Evolutionary conservation across 2,888 invertebrate genomes (phyloP), one percentile per base, ranked within the genome.

Genomic region (Lapara coniferarum): DNA sequence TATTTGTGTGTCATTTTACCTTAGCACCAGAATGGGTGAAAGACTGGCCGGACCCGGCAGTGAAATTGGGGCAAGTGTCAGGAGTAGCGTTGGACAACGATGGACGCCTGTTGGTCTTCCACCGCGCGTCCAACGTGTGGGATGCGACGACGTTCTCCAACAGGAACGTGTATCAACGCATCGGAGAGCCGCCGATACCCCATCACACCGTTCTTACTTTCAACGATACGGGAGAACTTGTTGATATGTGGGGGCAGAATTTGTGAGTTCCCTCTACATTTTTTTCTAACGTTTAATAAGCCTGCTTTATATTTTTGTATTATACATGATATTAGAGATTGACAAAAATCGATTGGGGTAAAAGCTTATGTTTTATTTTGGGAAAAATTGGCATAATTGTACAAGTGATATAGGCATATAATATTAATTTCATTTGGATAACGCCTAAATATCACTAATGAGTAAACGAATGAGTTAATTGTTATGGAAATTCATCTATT

Each of bases 21-120:
- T 30, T 76, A 95, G 95, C 91, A 16, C 95, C 95, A 75, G 85
- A 93, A 72, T 94, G 93, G 85, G 94, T 95, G 58, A 85, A 86
- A 25, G 84, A 91, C 70, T 96, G 96, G 96, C 96, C 96, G 0
- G 89, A 91, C 66, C 81, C 90, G 3, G 76, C 86, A 6, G 85
- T 94, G 2, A 91, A 91, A 73, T 78, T 95, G 71, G 98, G 98
- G 1, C 97, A 98, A 85, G 96, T 98, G 1, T 96, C 97, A 0
- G 98, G 97, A 6, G 95, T 99, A 1, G 95, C 97, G 7, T 91
- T 97, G 16, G 97, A 98, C 84, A 92, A 91, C 2, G 83, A 92
- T n/a, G 97, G 97, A 0, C 95, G 95, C 72, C 92, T 98, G 13
- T 95, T 96, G 14, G 95, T 98, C 55, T 98, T 98, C 85, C 98